Evolutionary conservation across 92 coral and sea anemone genomes (phyloP), one percentile per base, ranked within the genome.

Genomic region (Ricordea florida): DNA sequence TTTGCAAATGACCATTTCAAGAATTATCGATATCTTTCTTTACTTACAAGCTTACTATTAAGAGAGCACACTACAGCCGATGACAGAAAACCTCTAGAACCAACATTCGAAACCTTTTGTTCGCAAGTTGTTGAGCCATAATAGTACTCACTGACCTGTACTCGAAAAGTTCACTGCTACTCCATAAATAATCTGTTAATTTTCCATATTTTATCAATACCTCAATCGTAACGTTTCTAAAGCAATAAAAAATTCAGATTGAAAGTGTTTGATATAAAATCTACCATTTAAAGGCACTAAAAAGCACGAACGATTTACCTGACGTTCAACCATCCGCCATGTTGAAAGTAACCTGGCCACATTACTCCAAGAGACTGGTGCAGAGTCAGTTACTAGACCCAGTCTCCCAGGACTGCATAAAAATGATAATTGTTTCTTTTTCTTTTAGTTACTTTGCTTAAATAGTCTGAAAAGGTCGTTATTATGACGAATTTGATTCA

Each of bases 231-330:
- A 46, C 24, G 40, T 2, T 64, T 32, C 57, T 64, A 64, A 64
- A 25, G 66, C 60, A 52, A 52, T 27, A 33, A 25, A 52, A 17
- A 26, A 52, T 25, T 52, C 35, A 25, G 34, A 18, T 21, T 50
- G 58, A 50, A 6, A 50, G 58, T 26, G 0, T 50, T 21, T 50
- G 32, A 50, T 50, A 26, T 57, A 32, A 56, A 56, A 56, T 29
- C 41, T 14, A 56, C 42, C 6, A 31, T 30, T 29, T 56, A 30
- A 15, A 56, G 62, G 62, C 57, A 52, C 60, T 36, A 52, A 18
- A 52, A 52, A 52, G 14, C 60, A 55, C 62, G 5, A 55, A 50
- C 32, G 62, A 59, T 24, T 61, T 61, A 61, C 49, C 68, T 61
- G 49, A 37, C 22, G 68, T 61, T 61, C 33, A 61, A 8, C 35